Evolutionary conservation across 2,888 invertebrate species (phyloP), one percentile per base, ranked within the genome.

Genomic region (Mystacides longicornis): DNA sequence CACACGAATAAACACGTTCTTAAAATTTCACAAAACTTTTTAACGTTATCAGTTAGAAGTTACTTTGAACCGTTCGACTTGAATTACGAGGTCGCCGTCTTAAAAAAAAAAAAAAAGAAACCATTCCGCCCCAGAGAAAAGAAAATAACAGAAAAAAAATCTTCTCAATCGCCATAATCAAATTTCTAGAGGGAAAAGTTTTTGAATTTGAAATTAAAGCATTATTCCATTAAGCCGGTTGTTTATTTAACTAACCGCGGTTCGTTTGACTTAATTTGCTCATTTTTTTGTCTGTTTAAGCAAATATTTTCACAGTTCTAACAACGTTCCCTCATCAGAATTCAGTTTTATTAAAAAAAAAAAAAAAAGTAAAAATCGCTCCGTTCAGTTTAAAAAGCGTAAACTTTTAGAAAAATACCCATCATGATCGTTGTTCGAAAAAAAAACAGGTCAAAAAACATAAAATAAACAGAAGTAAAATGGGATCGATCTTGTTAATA

Each of bases 221-320:
- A 48, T 48, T 48, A 48, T 48, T 48, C 23, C 48, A 48, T 48
- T 48, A 48, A 23, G 20, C 22, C 23, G 20, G 54, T 54, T 49
- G 49, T 54, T 54, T 49, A 54, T 49, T 52, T 54, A 23, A 49
- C 49, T 37, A 49, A 48, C 31, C 33, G 43, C 48, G 54, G 47
- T 49, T 54, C 42, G 54, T 54, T 54, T 49, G 49, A 49, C 23
- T 54, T 54, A 42, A 54, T 54, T 54, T 54, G 20, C 54, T n/a
- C 22, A 37, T 43, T 54, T 37, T n/a, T 54, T 54, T 54, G 37
- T 49, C 23, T 37, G 48, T 16, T 42, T 43, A 23, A 49, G 21
- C 43, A 54, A 54, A 54, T 54, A 54, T 54, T 54, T 54, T 54
- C 54, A 48, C 54, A 48, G 48, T 42, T 46, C 53, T 48, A 49